Evolutionary conservation across 1,140 invertebrate species (phyloP).

Genomic region (Drosophila parabipectinata): DNA sequence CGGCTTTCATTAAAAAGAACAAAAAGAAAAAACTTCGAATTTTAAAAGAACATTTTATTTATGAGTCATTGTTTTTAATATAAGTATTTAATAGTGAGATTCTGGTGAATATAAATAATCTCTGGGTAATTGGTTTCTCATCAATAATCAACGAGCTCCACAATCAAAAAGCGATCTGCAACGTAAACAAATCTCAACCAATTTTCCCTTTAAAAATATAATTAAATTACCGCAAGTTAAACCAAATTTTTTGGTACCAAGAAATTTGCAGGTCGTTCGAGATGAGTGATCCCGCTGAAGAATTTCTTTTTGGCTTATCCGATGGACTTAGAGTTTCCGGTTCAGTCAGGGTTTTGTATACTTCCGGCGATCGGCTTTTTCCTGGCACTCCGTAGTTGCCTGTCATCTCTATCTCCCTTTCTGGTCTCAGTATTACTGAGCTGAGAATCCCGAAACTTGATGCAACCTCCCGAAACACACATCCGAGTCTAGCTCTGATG

Average conservation of each 20-base stretch:
- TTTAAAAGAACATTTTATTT: neutral
- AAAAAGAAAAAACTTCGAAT: no score
- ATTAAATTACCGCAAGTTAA: constrained; percentile 8
- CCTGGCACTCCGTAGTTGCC: neutral
- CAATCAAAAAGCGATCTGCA: constrained; percentile 1
- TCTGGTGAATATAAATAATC: neutral
- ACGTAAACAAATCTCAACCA: neutral
- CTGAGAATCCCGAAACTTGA: neutral
- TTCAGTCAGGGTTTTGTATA: constrained; percentile 20
- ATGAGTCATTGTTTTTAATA: neutral
- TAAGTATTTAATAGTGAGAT: neutral
- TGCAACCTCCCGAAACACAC: neutral
- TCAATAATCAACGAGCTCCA: neutral
- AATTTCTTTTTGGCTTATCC: neutral
- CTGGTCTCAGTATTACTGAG: constrained; percentile 8
- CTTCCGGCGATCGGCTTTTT: constrained; percentile 17
- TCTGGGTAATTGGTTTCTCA: neutral
- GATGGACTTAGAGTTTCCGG: neutral
- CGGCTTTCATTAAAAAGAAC: no score
- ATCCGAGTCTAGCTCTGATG: constrained; percentile 1
- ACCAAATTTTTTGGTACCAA: constrained; percentile 12
- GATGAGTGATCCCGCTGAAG: neutral
- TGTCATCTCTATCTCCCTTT: constrained; percentile 6
- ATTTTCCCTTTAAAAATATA: neutral
- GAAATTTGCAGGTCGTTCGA: constrained; percentile 1